phyloP scores from a whole-genome alignment of 2,113 vertebrate species.

The Turdus rufiventris region DNA sequence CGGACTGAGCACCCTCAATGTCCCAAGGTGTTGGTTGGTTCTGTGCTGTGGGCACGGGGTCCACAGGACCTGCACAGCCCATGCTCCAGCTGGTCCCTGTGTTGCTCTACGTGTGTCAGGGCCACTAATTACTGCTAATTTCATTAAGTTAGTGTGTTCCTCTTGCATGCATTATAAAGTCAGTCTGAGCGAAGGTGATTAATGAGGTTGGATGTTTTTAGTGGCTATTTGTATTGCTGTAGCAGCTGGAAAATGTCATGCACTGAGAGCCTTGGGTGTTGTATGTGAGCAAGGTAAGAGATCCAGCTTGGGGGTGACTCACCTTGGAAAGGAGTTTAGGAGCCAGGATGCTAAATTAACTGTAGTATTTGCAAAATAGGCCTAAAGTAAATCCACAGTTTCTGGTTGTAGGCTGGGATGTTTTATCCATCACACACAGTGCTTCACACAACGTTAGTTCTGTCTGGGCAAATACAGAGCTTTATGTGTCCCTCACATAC shows the following conservation, averaged over 20 bases:
- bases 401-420: background rate
- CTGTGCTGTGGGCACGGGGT: fast-evolving
- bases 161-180: background rate
- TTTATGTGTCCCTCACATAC: background rate
- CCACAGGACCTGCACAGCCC: background rate
- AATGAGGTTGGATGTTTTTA: background rate
- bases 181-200: background rate
- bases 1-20: background rate
- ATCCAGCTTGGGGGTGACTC: background rate
- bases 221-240: background rate
- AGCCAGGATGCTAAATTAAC: background rate
- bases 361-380: background rate
- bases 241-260: background rate
- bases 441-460: background rate
- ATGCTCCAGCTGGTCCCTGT: background rate
- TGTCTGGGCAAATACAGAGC: background rate
- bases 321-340: background rate
- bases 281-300: background rate
- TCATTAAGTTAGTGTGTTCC: background rate
- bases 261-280: background rate
- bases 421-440: background rate
- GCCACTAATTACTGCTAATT: conserved; percentile 28
- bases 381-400: background rate
- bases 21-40: background rate
- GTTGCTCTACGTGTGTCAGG: background rate